Evolutionary conservation across 2,113 vertebrate genomes (phyloP).

Genomic region (Scolopax mira): DNA sequence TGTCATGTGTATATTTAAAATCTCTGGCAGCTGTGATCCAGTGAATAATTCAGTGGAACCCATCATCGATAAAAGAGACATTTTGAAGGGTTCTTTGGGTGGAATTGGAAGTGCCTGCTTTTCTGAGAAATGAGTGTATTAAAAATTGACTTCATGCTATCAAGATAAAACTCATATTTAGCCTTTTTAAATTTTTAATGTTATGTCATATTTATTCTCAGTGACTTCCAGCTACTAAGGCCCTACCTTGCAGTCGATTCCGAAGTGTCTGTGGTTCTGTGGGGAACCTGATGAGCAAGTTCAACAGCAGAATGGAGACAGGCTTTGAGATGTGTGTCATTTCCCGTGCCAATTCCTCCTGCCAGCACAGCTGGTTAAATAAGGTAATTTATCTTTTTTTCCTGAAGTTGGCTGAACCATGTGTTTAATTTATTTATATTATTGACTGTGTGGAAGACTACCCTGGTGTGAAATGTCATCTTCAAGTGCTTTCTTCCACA

Average conservation of each 20-base stretch:
- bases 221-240: not conserved
- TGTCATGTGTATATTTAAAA: not conserved
- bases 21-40: slow-evolving; percentile 14
- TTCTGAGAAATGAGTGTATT: not conserved
- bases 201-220: not conserved
- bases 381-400: slow-evolving; percentile 24
- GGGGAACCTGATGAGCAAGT: not conserved
- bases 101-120: not conserved
- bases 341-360: not conserved
- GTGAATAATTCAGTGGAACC: slow-evolving; percentile 53
- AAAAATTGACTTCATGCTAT: not conserved
- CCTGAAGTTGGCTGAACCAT: not conserved
- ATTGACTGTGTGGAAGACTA: not conserved
- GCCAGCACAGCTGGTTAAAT: slow-evolving; percentile 9
- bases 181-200: not conserved
- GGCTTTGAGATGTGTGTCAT: not conserved
- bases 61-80: not conserved
- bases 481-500: not conserved
- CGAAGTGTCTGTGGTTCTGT: not conserved
- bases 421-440: slow-evolving; percentile 43
- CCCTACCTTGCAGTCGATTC: not conserved
- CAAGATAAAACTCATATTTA: slow-evolving; percentile 7
- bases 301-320: not conserved
- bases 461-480: not conserved
- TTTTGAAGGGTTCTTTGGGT: slow-evolving; percentile 38